Percentiles rank a stretch among this genome's conserved stretches.
Evolutionary conservation across 2,113 vertebrate species (phyloP).

Genomic region (Catharus minimus): DNA sequence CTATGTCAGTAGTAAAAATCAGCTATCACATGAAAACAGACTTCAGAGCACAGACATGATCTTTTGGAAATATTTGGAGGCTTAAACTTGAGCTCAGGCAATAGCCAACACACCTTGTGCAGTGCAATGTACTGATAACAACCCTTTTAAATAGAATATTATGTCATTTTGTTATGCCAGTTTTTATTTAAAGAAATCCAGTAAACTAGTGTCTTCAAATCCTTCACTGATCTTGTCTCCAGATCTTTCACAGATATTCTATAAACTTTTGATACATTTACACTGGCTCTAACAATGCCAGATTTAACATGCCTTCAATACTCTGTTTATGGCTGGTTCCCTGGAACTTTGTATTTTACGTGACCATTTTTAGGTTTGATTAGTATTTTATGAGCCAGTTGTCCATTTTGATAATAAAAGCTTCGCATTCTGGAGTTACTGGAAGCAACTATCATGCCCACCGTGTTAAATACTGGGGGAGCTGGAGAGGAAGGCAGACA

Average conservation of each 20-base stretch:
- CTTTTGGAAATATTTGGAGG: neutral
- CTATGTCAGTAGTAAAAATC: neutral
- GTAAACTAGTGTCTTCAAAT: neutral
- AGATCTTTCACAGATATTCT: neutral
- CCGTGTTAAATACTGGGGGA: fast-evolving
- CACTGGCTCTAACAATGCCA: neutral
- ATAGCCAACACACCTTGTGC: fast-evolving
- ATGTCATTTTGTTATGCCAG: neutral
- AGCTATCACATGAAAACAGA: neutral
- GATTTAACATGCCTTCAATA: neutral
- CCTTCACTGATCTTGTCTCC: neutral
- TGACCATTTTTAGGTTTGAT: neutral
- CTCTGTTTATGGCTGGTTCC: neutral
- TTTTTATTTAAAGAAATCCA: neutral
- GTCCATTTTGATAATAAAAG: neutral
- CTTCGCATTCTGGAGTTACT: neutral
- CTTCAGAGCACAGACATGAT: neutral
- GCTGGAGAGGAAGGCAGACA: neutral
- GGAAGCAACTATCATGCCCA: neutral
- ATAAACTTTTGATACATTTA: neutral
- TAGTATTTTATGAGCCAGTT: slow-evolving; percentile 11
- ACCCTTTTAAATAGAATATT: neutral
- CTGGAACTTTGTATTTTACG: neutral
- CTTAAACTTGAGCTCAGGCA: neutral
- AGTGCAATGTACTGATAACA: neutral